Percentiles rank a stretch among this genome's conserved stretches.
phyloP scores from a whole-genome alignment of 64 coral and sea anemone species.

The Orbicella faveolata region DNA sequence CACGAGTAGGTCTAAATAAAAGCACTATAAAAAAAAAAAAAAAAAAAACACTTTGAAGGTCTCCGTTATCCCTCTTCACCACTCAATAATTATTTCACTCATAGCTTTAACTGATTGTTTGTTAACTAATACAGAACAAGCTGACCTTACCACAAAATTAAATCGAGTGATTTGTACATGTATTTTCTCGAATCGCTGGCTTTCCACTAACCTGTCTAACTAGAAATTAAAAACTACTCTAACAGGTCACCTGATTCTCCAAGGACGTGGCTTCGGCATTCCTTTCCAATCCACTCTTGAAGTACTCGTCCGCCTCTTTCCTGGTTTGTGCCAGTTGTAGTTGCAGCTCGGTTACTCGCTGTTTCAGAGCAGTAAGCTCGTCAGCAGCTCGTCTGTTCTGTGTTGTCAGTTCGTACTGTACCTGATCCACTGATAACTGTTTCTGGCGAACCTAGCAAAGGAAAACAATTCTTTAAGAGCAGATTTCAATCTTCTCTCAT shows the following conservation, averaged over 20 bases:
- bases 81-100: no score
- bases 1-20: no score
- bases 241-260: constrained; percentile 76
- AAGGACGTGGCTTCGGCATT: constrained; percentile 88
- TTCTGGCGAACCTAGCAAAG: constrained; percentile 80
- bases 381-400: constrained; percentile 61
- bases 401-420: constrained; percentile 78
- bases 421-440: constrained; percentile 73
- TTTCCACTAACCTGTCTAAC: no score
- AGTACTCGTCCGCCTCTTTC: constrained; percentile 91
- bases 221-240: no score
- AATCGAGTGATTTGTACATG: neutral
- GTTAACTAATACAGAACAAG: no score
- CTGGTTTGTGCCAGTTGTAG: constrained; percentile 88
- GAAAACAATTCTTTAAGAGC: neutral
- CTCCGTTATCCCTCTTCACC: no score
- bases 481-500: no score
- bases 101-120: no score
- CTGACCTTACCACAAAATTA: no score
- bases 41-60: no score
- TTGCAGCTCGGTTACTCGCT: constrained; percentile 64
- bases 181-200: neutral
- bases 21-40: no score
- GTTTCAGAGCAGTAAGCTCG: constrained; percentile 58
- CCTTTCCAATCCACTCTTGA: constrained; percentile 85